Evolutionary conservation across 2,888 invertebrate genomes (phyloP), one percentile per base, ranked within the genome.

Genomic region (Therioaphis trifolii): DNA sequence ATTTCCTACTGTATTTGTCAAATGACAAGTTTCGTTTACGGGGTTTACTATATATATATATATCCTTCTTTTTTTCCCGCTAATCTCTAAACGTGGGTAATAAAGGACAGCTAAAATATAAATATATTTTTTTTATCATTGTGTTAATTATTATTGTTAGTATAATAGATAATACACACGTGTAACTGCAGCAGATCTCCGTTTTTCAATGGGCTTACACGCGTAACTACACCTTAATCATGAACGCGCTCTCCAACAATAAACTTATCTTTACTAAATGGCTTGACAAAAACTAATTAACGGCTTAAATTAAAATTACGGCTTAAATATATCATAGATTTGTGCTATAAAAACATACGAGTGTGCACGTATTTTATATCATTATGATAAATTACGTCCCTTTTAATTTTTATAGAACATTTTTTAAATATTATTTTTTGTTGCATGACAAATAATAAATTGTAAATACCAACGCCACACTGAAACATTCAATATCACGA

Each of bases 131-230:
- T 35, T 35, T 35, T 7, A 35, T 35, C n/a, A n/a, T n/a, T n/a
- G n/a, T n/a, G n/a, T n/a, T 77, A 52, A 35, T 52, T 78, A 52
- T 78, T 78, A 40, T 78, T 49, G 52, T 78, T 18, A 9, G 12
- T 68, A 24, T 78, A 52, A 68, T 76, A 61, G 43, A 76, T 78
- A 78, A 66, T 66, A 78, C 77, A 78, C 52, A 78, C 3, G 35
- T 7, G 35, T 35, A 5, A 35, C 35, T 68, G 52, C 66, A 66
- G 52, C 66, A 2, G 18, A 21, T 52, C 24, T 78, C 49, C 5
- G 15, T 52, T 69, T 77, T 78, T 68, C 55, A 78, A 69, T 40
- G 27, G n/a, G 40, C 11, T 55, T 55, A 69, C 78, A 66, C 35
- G 29, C 66, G 46, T 66, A 52, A 5, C 9, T 66, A 52, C 43